A percentile compares a stretch with the other conserved stretches of the same genome.
Evolutionary conservation across 2,888 invertebrate species (phyloP).

Genomic region (Drosophila pegasa): DNA sequence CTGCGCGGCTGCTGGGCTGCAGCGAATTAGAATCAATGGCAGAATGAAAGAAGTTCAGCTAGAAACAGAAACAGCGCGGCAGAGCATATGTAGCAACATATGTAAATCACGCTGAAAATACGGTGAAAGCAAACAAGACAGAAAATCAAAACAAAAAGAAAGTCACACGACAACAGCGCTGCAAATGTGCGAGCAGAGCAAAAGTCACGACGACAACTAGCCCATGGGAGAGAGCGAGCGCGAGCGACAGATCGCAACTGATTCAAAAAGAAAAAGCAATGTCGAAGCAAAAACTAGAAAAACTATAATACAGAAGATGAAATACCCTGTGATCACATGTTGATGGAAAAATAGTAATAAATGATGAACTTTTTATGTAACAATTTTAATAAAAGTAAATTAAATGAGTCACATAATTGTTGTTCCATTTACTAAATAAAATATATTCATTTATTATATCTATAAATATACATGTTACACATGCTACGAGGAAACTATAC

Average conservation of each 20-base stretch:
- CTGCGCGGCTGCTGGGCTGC: not conserved
- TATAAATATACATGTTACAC: not conserved
- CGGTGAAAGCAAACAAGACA: slow-evolving; percentile 52
- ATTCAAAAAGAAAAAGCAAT: slow-evolving; percentile 12
- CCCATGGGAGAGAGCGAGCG: not conserved
- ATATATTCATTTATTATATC: not conserved
- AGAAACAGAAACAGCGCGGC: not conserved
- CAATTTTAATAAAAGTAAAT: not conserved
- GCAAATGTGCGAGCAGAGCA: slow-evolving; percentile 21
- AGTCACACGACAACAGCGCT: slow-evolving; percentile 36
- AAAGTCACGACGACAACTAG: not conserved
- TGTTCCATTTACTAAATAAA: too few species aligned
- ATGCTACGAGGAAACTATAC: not conserved
- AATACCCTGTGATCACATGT: not conserved
- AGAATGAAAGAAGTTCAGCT: slow-evolving; percentile 13
- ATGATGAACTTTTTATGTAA: too few species aligned
- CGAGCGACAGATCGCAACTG: slow-evolving; percentile 10
- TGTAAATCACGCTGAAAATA: slow-evolving; percentile 32
- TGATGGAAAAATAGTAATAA: not conserved
- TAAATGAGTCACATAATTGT: not conserved
- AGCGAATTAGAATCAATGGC: slow-evolving; percentile 2
- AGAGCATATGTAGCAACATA: slow-evolving; percentile 14
- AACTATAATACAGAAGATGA: not conserved
- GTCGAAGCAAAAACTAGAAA: not conserved
- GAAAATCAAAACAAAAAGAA: slow-evolving; percentile 41